Conservation (phyloP, 2,113 vertebrate species). For the Raphicerus campestris region DNA sequence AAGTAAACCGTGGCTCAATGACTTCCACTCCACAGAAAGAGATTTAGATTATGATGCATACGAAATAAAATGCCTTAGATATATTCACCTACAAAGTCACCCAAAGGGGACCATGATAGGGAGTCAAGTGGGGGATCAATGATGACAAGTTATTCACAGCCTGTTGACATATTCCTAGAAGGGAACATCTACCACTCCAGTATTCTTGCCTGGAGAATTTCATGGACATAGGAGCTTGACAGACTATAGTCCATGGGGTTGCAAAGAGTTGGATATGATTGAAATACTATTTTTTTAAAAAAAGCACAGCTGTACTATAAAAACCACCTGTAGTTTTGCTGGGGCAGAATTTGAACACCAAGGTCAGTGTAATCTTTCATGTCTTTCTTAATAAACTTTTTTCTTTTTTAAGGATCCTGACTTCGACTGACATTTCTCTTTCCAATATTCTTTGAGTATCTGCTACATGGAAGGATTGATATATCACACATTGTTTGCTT, state of each 20-base stretch:
- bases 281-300: background rate
- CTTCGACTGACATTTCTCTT: background rate
- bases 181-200: background rate
- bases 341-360: background rate
- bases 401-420: background rate
- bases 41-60: slow-evolving; percentile 57
- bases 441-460: background rate
- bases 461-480: background rate
- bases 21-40: slow-evolving; percentile 55
- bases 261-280: background rate
- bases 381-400: background rate
- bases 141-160: background rate
- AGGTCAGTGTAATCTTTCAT: background rate
- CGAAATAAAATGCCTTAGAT: slow-evolving; percentile 52
- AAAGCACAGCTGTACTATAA: background rate
- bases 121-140: slow-evolving; percentile 40
- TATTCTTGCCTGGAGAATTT: background rate
- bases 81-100: background rate
- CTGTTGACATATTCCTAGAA: background rate
- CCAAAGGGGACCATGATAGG: background rate
- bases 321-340: background rate
- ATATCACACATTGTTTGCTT: background rate
- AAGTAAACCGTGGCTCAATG: slow-evolving; percentile 52
- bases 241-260: background rate
- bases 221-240: background rate